Percentiles rank a stretch among this genome's conserved stretches.
Evolutionary conservation across 2,888 invertebrate genomes (phyloP).

Genomic region (Drosophila neoperkinsi): DNA sequence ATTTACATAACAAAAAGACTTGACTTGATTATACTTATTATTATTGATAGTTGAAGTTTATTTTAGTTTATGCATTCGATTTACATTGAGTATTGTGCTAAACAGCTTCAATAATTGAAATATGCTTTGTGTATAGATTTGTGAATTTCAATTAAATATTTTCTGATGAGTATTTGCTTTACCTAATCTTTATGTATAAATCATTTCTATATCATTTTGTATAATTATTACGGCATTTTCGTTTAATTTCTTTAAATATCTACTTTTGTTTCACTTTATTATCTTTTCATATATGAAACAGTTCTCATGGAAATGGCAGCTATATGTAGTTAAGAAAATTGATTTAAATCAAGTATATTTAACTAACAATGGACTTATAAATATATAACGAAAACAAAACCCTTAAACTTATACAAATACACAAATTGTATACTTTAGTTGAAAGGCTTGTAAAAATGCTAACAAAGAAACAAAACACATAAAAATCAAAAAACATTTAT

Average conservation of each 20-base stretch:
- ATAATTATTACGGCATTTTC: conserved; percentile 20
- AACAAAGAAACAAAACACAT: conserved; percentile 36
- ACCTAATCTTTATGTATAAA: conserved; percentile 14
- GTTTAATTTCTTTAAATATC: conserved; percentile 16
- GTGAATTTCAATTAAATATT: conserved; percentile 8
- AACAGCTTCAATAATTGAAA: conserved; percentile 18
- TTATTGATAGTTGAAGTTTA: conserved; percentile 54
- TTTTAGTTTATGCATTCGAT: conserved; percentile 36
- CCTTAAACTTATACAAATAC: conserved; percentile 32
- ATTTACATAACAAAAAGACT: conserved; percentile 79
- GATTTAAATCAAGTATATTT: conserved; percentile 72
- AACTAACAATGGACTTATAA: conserved; percentile 78
- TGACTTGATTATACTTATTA: conserved; percentile 72
- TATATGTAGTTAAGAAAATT: conserved; percentile 85
- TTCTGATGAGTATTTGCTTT: conserved; percentile 3
- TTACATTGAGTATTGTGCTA: conserved; percentile 29
- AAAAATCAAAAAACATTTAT: conserved; percentile 29
- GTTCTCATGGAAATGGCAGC: conserved; percentile 86
- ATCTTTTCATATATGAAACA: conserved; percentile 75
- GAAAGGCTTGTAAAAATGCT: conserved; percentile 56
- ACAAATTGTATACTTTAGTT: conserved; percentile 35
- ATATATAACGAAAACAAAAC: conserved; percentile 45
- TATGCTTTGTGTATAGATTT: conserved; percentile 36
- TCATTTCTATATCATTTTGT: conserved; percentile 32
- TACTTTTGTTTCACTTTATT: conserved; percentile 21